These are phyloP conservation scores for Sinosuthora webbiana DNA, from an alignment of 2,113 vertebrate genomes.

Conservation along the genomic window DNA sequence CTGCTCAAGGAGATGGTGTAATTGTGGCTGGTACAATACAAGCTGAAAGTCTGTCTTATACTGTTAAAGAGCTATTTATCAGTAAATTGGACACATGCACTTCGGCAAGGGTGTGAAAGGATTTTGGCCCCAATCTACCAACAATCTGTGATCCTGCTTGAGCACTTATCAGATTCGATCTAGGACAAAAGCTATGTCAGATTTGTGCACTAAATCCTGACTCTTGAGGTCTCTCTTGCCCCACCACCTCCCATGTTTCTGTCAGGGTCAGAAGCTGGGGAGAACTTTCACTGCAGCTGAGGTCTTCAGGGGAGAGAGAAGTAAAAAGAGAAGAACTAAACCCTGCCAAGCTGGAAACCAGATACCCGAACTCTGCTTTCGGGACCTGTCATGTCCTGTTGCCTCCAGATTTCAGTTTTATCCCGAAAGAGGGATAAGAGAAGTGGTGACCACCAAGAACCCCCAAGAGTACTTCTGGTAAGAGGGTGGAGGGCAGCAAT, in stretches of 20 bases:
- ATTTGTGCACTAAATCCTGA: background rate
- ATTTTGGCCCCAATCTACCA: background rate
- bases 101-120: background rate
- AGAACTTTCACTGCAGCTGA: background rate
- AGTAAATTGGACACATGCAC: background rate
- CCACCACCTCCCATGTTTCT: background rate
- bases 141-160: background rate
- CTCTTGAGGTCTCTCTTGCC: slow-evolving; percentile 14
- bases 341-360: background rate
- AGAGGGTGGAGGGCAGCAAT: background rate
- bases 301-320: background rate
- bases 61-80: background rate
- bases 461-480: background rate
- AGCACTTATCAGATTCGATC: background rate
- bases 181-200: background rate
- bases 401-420: background rate
- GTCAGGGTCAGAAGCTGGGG: background rate
- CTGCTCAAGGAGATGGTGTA: background rate
- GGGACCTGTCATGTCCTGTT: background rate
- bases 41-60: background rate
- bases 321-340: background rate
- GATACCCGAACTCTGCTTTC: background rate
- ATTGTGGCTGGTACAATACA: background rate
- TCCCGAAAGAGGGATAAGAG: background rate
- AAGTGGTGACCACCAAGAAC: background rate